Conservation (phyloP, 2,797 vertebrate genomes). For the Trachops cirrhosus region DNA sequence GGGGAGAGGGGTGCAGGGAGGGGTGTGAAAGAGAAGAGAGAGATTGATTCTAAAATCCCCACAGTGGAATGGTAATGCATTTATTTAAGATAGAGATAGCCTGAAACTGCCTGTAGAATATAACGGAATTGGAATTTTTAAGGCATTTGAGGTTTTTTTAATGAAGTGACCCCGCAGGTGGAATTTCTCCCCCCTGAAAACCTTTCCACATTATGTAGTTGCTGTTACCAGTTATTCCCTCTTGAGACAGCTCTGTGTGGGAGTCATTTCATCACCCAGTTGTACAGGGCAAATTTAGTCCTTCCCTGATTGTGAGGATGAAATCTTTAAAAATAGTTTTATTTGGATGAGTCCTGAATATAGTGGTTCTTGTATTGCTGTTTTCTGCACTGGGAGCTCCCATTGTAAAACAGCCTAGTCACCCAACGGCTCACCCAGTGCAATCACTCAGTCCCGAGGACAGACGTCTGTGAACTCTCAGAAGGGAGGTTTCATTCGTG, state of each 20-base stretch:
- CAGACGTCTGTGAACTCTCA: background rate
- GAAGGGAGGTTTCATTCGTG: background rate
- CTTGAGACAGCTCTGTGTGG: background rate
- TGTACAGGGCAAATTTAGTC: background rate
- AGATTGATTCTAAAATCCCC: background rate
- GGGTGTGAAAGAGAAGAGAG: background rate
- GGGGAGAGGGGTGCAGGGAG: rapidly evolving
- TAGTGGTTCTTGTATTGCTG: background rate
- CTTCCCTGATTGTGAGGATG: background rate
- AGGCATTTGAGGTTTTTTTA: background rate
- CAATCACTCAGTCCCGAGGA: background rate
- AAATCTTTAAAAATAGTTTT: background rate
- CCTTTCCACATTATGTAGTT: background rate
- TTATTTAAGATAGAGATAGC: constrained; percentile 5
- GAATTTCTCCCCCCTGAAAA: background rate
- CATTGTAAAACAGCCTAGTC: background rate
- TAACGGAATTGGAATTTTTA: background rate
- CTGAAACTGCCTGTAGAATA: background rate
- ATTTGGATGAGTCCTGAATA: background rate
- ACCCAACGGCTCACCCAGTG: background rate
- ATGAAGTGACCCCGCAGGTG: background rate
- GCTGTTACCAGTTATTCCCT: background rate
- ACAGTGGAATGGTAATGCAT: background rate
- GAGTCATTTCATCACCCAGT: background rate
- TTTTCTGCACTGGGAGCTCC: background rate